A percentile compares a stretch with the other conserved stretches of the same genome.
Conservation (phyloP, 2,113 vertebrate genomes). For the Acinonyx jubatus region DNA sequence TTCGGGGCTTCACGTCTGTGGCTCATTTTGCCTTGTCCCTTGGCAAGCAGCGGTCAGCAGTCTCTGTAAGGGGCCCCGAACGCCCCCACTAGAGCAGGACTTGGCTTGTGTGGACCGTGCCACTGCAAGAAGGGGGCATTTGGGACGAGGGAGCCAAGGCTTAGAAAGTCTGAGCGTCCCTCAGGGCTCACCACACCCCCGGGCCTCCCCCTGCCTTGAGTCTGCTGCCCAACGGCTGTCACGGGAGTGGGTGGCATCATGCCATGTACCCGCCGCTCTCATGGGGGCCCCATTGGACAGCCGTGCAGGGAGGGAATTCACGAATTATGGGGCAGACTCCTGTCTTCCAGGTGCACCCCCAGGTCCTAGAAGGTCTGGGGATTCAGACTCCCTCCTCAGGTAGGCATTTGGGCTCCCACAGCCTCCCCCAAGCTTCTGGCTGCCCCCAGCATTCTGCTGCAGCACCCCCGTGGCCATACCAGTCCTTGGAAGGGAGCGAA, state of each 20-base stretch:
- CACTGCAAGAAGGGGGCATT: background rate
- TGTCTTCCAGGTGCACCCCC: accelerated
- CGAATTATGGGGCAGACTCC: accelerated
- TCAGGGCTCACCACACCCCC: background rate
- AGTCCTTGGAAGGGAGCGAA: background rate
- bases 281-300: accelerated
- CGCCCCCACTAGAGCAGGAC: accelerated
- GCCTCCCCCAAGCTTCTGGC: background rate
- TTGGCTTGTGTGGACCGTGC: accelerated
- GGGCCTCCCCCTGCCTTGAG: accelerated
- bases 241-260: accelerated
- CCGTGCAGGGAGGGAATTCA: background rate
- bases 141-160: background rate
- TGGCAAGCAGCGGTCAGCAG: accelerated
- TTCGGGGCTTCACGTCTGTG: accelerated
- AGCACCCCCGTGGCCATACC: accelerated
- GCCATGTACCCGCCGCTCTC: accelerated
- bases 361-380: background rate
- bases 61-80: background rate
- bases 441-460: accelerated
- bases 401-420: background rate
- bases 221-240: background rate
- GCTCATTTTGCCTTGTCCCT: accelerated
- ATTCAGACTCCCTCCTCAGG: background rate
- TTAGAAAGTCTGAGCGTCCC: background rate